phyloP scores from a whole-genome alignment of 2,797 vertebrate species.

The Cyprinella venusta region DNA sequence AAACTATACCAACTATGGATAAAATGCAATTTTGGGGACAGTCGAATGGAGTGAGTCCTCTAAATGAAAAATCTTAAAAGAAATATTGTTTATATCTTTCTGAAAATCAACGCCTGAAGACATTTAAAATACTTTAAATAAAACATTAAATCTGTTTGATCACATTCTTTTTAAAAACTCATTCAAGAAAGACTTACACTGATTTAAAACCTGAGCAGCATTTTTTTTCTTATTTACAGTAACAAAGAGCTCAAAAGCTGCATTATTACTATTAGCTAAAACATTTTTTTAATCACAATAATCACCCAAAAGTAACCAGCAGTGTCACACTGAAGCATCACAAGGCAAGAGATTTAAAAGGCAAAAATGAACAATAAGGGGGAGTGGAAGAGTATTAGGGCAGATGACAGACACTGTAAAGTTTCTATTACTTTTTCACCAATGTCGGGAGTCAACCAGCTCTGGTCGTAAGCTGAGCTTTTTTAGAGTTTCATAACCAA shows the following conservation, averaged over 20 bases:
- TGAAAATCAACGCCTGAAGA: neutral
- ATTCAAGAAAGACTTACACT: slow-evolving; percentile 7
- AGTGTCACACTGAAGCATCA: slow-evolving; percentile 41
- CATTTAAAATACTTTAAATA: neutral
- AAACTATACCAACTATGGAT: neutral
- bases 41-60: neutral
- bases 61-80: neutral
- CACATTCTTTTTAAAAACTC: slow-evolving; percentile 12
- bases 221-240: slow-evolving; percentile 4
- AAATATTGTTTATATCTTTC: neutral
- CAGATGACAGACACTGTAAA: slow-evolving; percentile 2
- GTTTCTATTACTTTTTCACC: slow-evolving; percentile 75
- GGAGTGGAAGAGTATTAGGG: slow-evolving; percentile 16
- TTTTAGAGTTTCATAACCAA: slow-evolving; percentile 96
- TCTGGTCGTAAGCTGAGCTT: slow-evolving; percentile 93
- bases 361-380: slow-evolving; percentile 26
- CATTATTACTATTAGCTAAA: slow-evolving; percentile 7
- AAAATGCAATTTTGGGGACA: neutral
- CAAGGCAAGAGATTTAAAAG: slow-evolving; percentile 56
- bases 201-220: slow-evolving; percentile 40
- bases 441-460: slow-evolving; percentile 94
- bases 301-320: slow-evolving; percentile 39
- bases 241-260: slow-evolving; percentile 9
- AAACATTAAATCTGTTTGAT: slow-evolving; percentile 18
- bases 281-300: neutral